Evolutionary conservation across 2,797 vertebrate species (phyloP), one percentile per base, ranked within the genome.

Genomic region (Orientallactaga sibirica): DNA sequence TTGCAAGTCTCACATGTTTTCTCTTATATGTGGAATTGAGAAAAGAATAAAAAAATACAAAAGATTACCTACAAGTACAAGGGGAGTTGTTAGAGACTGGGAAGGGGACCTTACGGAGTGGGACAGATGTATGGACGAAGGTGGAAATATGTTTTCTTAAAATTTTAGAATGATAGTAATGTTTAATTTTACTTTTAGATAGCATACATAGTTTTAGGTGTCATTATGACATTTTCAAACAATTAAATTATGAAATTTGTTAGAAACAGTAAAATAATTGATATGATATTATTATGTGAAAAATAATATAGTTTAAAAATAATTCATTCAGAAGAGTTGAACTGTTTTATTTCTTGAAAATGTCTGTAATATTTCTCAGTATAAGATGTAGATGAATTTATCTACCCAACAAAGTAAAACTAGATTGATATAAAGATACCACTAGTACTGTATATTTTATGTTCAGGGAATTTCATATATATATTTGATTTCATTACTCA

Each of bases 401-500:
- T 58, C 12, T 58, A 58, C 55, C 12, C 55, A 58, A 16, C 16
- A 58, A 58, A 58, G 55, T 58, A 58, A 16, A 58, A 58, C 12
- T 14, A 14, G 55, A 58, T 58, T 12, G 15, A 67, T 27, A 67
- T 29, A 25, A 27, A 71, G 76, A 76, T 70, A 70, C 10, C 24
- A n/a, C 64, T 68, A 91, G 41, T 71, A 64, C 41, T 77, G 52
- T 77, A 71, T 16, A 70, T 6, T 67, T 68, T 82, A 52, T 70
- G 10, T 86, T 86, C 70, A 75, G 48, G 22, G 7, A n/a, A 62
- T 5, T 58, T 58, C 55, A 2, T 58, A 58, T 58, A 58, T 52
- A n/a, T 73, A 79, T 67, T 90, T 90, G 33, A 73, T 84, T 86
- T 88, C 18, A 61, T 67, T 55, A 12, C 27, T 73, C 22, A 78